phyloP scores from a whole-genome alignment of 2,888 invertebrate species.

The Yponomeuta sedellus region DNA sequence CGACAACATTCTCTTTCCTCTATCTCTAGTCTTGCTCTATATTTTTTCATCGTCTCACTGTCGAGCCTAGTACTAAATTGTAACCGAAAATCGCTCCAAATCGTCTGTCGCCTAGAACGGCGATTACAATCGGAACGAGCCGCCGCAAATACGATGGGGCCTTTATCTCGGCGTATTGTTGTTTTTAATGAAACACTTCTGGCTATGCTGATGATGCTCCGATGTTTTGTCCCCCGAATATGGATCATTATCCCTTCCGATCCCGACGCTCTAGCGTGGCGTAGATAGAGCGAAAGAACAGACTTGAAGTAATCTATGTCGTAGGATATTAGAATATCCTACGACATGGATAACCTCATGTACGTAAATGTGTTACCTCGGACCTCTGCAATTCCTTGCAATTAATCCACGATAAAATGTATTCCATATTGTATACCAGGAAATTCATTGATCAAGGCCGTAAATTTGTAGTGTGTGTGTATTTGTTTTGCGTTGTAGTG shows the following conservation, averaged over 20 bases:
- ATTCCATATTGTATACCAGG: too few species aligned
- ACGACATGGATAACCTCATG: too few species aligned
- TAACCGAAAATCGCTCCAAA: not conserved
- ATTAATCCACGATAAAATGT: too few species aligned
- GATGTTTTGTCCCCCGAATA: constrained; percentile 12
- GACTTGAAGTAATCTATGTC: not conserved
- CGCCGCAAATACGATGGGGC: not conserved
- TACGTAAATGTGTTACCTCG: too few species aligned
- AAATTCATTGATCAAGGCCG: too few species aligned
- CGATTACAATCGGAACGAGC: constrained; percentile 2
- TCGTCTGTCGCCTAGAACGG: not conserved
- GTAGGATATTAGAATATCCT: not conserved
- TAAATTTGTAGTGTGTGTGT: too few species aligned
- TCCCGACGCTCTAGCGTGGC: not conserved
- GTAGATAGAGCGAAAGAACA: not conserved
- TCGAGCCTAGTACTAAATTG: not conserved
- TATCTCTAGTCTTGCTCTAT: too few species aligned
- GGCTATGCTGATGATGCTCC: constrained; percentile 5
- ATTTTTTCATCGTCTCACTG: too few species aligned
- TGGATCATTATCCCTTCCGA: constrained; percentile 12
- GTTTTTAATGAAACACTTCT: constrained; percentile 14
- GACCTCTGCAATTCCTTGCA: too few species aligned
- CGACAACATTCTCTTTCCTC: too few species aligned
- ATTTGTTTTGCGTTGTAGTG: too few species aligned
- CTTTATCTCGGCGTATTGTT: constrained; percentile 11